Conservation (phyloP, 2,113 vertebrate species). For the Bubo scandiacus region DNA sequence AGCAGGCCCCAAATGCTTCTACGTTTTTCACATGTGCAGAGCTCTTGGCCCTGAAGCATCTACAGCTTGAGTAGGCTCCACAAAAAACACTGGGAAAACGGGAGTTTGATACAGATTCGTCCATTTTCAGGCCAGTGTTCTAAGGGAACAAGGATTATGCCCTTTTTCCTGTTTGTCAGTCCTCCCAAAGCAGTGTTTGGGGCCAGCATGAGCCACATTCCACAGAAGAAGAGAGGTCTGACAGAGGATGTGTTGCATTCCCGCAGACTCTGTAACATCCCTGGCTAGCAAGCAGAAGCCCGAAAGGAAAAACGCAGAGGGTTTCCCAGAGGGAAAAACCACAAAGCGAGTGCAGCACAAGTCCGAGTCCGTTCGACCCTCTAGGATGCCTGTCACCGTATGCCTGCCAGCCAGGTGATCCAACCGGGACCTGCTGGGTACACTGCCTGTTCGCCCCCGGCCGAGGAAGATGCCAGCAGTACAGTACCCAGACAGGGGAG, state of each 20-base stretch:
- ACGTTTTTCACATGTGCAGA: neutral
- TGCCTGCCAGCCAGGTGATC: fast-evolving
- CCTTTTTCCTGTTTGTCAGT: neutral
- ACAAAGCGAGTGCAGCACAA: fast-evolving
- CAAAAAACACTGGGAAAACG: neutral
- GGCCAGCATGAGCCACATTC: neutral
- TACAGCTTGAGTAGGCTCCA: neutral
- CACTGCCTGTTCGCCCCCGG: fast-evolving
- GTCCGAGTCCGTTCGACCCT: fast-evolving
- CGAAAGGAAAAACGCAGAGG: neutral
- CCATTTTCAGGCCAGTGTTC: neutral
- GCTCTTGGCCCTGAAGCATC: neutral
- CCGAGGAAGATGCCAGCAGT: neutral
- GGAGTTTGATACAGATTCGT: neutral
- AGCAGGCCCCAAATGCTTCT: neutral
- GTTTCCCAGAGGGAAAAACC: neutral
- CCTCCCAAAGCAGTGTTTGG: neutral
- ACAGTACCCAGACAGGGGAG: fast-evolving
- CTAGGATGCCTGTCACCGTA: fast-evolving
- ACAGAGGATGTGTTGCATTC: neutral
- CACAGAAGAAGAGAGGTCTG: neutral
- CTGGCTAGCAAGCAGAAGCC: neutral
- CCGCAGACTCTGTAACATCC: neutral
- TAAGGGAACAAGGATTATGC: neutral
- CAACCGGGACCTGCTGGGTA: fast-evolving